Base-by-base conservation (phyloP, 1,140 invertebrate species). In the Diuraphis noxia region DNA sequence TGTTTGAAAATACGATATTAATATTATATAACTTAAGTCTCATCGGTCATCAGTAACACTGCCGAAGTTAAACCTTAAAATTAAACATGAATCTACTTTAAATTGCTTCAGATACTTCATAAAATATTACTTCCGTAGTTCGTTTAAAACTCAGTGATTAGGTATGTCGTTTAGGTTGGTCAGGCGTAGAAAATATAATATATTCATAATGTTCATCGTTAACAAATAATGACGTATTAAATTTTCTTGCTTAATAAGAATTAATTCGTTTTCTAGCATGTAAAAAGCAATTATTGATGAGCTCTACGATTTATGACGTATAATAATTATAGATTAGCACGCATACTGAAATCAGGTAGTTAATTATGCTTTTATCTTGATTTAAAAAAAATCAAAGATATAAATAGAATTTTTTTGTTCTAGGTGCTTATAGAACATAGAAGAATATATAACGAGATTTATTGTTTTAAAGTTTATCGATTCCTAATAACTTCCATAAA, bases 301-400 rank as follows among this genome's bases (percentile, higher is more conserved):
- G 5, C 17, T 72, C 30, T 72, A 72, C 56, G 17, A 72, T 72
- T 72, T 72, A 72, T 72, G 17, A 6, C 56, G 4, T 72, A 72
- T n/a, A 72, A n/a, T 72, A 72, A 72, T 34, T 72, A 72, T 72
- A n/a, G n/a, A 72, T 72, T 72, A 72, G 56, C 56, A 72, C 56
- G 56, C 56, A 72, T n/a, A 72, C 30, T 17, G 30, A n/a, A 72
- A 72, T 72, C n/a, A n/a, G n/a, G n/a, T n/a, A 72, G 56, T 72
- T n/a, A n/a, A 72, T 72, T 72, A n/a, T 4, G 13, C 13, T n/a
- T n/a, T n/a, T 72, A 72, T n/a, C 56, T 72, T 72, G 56, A 72
- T 72, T 72, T 72, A 6, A 0, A n/a, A 72, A 72, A 72, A 17
- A n/a, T n/a, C 4, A 17, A n/a, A 72, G n/a, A 17, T 72, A 72